These are phyloP conservation scores for Synanthedon tipuliformis DNA, from an alignment of 2,888 invertebrate genomes.

Conservation along the genomic window DNA sequence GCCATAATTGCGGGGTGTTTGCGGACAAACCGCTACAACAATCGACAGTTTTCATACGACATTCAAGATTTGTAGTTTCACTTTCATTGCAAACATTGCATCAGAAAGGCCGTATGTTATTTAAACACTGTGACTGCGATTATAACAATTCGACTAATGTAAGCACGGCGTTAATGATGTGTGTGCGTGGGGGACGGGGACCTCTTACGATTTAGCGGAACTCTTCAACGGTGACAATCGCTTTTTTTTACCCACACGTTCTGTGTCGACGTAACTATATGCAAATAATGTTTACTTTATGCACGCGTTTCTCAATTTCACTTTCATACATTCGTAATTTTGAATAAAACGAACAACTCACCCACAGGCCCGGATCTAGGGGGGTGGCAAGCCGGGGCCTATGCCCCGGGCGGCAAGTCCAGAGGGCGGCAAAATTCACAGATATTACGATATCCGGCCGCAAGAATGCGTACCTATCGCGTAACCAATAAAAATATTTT, in stretches of 20 bases:
- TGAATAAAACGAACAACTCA: too few relatives aligned
- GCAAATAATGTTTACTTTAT: slow-evolving; percentile 20
- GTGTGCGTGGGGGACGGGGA: slow-evolving; percentile 4
- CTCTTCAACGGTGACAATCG: slow-evolving; percentile 30
- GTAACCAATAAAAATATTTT: too few relatives aligned
- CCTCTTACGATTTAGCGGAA: slow-evolving; percentile 22
- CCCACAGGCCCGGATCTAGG: too few relatives aligned
- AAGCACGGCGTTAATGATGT: slow-evolving; percentile 24
- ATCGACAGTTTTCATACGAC: slow-evolving; percentile 32
- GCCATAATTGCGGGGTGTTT: slow-evolving; percentile 3
- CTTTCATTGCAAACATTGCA: slow-evolving; percentile 44
- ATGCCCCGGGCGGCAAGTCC: too few relatives aligned
- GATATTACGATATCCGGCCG: too few relatives aligned
- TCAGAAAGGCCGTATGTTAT: slow-evolving; percentile 36
- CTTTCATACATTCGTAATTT: slow-evolving; percentile 15
- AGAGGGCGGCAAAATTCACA: too few relatives aligned
- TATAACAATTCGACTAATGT: slow-evolving; percentile 35
- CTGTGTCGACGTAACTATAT: slow-evolving; percentile 28
- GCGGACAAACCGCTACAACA: slow-evolving; percentile 37
- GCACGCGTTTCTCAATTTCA: slow-evolving; percentile 21
- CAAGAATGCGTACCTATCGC: too few relatives aligned
- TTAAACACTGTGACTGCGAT: slow-evolving; percentile 19
- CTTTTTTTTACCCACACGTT: slow-evolving; percentile 30
- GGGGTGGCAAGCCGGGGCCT: too few relatives aligned
- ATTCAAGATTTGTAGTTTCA: slow-evolving; percentile 42